Evolutionary conservation across 2,888 invertebrate genomes (phyloP), one percentile per base, ranked within the genome.

Genomic region (Gisinianus flammeolus): DNA sequence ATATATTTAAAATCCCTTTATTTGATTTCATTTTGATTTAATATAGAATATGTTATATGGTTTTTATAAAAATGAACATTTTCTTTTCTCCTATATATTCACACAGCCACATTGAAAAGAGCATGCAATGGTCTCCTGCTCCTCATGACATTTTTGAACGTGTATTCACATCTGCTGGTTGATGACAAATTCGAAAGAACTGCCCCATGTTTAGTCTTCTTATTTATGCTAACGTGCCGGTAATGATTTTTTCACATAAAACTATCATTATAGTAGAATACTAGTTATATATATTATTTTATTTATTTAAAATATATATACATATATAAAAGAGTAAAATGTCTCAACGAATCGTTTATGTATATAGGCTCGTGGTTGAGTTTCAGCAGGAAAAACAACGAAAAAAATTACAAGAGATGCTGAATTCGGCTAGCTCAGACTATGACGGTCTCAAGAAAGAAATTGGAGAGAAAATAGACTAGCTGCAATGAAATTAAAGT

Each of bases 101-200:
- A 64, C 33, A 56, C 89, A 96, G 97, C 95, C 87, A 93, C 93
- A 88, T 89, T 97, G 81, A 97, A 97, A 88, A 95, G 97, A 87
- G 90, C 91, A 69, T 95, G 96, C 64, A 98, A 98, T 88, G n/a
- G 4, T 6, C 91, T 94, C 44, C 90, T 98, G 79, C 90, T 98
- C 62, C 83, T 93, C 73, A 88, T 97, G 82, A 97, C 96, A 91
- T 86, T 95, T 81, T 91, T 96, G 88, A 95, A 96, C 52, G 93
- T 96, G 76, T 97, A 97, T 87, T 96, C 96, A 19, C 96, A 96
- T 87, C 92, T 94, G 86, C 93, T 94, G 92, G 94, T 96, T 44
- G 94, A 94, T 74, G 96, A 96, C 87, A 95, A 95, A 83, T 93
- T 96, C 87, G 96, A 96, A 87, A 90, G 96, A 84, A 94, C 93